Conservation (phyloP, 2,888 invertebrate species). For the Drosophila antonietae region DNA sequence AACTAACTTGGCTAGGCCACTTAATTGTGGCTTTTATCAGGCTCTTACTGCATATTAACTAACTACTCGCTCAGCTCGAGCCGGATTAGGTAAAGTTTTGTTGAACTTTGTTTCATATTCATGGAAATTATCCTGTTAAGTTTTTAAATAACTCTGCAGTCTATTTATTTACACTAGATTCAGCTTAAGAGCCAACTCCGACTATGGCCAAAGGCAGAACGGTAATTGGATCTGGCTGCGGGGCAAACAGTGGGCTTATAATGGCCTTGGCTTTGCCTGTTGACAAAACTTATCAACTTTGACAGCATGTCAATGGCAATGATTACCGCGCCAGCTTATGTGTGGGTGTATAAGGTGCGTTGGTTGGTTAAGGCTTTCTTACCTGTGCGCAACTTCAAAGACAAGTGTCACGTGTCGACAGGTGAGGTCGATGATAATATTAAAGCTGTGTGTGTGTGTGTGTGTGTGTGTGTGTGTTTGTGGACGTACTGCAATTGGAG, state of each 20-base stretch:
- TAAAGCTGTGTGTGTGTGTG: neutral
- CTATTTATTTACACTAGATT: neutral
- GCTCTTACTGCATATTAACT: neutral
- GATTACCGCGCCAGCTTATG: conserved; percentile 25
- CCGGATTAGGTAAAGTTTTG: conserved; percentile 2
- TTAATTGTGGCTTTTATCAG: neutral
- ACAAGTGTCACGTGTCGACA: conserved; percentile 30
- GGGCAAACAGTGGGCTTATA: neutral
- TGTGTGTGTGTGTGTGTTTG: too few species aligned
- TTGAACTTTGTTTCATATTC: neutral
- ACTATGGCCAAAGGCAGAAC: neutral
- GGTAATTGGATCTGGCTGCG: conserved; percentile 18
- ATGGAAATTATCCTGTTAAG: neutral
- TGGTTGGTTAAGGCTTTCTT: neutral
- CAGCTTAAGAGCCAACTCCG: neutral
- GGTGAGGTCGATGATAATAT: conserved; percentile 8
- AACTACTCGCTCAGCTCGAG: neutral
- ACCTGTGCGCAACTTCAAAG: conserved; percentile 35
- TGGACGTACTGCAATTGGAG: neutral
- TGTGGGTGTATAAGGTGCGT: neutral
- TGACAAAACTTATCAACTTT: conserved; percentile 40
- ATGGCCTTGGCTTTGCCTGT: conserved; percentile 1
- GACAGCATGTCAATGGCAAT: conserved; percentile 54
- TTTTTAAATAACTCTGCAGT: neutral
- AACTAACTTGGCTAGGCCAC: neutral